Evolutionary conservation across 2,113 vertebrate species (phyloP).

Genomic region (Columbina picui): DNA sequence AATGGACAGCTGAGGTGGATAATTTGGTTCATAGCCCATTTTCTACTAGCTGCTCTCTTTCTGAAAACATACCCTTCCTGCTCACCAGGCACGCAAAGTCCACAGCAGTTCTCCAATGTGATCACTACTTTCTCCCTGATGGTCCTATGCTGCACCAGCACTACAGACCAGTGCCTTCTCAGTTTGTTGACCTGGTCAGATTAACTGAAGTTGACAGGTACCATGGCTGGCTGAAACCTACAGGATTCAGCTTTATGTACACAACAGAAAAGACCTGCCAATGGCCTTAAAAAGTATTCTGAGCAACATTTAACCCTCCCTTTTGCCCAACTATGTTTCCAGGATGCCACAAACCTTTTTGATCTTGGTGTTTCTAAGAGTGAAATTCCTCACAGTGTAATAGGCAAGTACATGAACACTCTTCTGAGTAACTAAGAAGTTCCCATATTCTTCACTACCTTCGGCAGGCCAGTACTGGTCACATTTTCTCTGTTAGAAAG

Average conservation of each 20-base stretch:
- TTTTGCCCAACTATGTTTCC: background rate
- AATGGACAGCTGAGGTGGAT: background rate
- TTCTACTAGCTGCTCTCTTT: background rate
- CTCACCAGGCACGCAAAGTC: background rate
- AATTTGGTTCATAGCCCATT: background rate
- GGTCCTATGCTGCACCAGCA: background rate
- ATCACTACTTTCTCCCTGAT: background rate
- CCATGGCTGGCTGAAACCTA: background rate
- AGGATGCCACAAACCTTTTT: constrained; percentile 84
- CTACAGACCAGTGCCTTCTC: background rate
- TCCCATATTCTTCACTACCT: constrained; percentile 90
- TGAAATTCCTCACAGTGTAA: constrained; percentile 92
- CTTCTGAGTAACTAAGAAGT: constrained; percentile 88
- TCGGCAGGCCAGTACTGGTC: constrained; percentile 96
- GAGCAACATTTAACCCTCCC: background rate
- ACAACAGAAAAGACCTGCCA: background rate
- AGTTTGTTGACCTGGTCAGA: background rate
- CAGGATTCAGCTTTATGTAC: background rate
- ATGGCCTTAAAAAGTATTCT: background rate
- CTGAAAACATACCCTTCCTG: background rate
- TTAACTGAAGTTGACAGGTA: background rate
- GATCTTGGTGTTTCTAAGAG: constrained; percentile 83
- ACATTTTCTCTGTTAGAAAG: constrained; percentile 89
- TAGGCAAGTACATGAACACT: constrained; percentile 84
- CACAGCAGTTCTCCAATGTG: background rate